Evolutionary conservation across 2,113 vertebrate species (phyloP), one percentile per base, ranked within the genome.

Genomic region (Takifugu flavidus): DNA sequence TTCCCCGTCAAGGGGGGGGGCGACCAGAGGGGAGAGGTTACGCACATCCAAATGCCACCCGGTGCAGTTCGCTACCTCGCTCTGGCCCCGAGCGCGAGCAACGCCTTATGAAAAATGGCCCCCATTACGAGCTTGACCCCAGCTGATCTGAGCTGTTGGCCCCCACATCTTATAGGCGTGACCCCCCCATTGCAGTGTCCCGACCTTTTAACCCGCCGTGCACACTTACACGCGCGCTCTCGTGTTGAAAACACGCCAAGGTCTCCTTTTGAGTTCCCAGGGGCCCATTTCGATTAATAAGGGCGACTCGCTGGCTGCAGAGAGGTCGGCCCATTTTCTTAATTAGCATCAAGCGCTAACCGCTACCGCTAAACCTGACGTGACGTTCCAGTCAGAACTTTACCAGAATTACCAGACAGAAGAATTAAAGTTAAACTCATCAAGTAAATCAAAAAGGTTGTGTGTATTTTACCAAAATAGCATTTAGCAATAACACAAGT

Each of bases 101-200:
- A 65, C 52, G 59, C 56, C 70, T 59, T 42, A 49, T 88, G 86
- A 90, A 87, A 91, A 89, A 91, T 89, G 81, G 66, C 73, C 70
- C 70, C 81, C 63, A 84, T 90, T 89, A 85, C 54, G 44, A 43
- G 20, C 15, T 54, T 78, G 86, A 88, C 83, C 85, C 52, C 25
- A 0, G 49, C 61, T 73, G 79, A 71, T 75, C 84, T 79, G 43
- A 74, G 62, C 53, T 0, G 14, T 51, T 78, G 77, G 86, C 77
- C 82, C 59, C 65, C 34, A 70, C 63, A 56, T 84, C 73, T 77
- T 78, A 74, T 77, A 55, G 74, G 31, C 49, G 58, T 76, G 75
- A 75, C 82, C 68, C 73, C 82, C 68, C 73, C 26, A 0, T 31
- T 55, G 60, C 63, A 42, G 12, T 34, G 63, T 34, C 59, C 53